Conservation (phyloP, 2,113 vertebrate species). For the Lanius ludovicianus region DNA sequence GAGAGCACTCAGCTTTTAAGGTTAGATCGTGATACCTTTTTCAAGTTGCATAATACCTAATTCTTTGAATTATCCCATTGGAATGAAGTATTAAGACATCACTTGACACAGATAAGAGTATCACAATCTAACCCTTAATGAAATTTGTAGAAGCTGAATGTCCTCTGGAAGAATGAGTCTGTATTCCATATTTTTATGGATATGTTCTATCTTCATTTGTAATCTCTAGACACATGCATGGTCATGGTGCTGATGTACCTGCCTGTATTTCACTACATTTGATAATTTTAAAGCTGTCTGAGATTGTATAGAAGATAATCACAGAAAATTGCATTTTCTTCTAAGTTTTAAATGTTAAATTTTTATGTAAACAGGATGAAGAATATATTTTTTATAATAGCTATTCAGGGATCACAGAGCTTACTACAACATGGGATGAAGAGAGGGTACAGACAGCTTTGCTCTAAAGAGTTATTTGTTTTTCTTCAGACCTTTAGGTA, state of each 20-base stretch:
- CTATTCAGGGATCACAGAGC: not conserved
- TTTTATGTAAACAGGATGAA: not conserved
- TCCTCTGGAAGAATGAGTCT: not conserved
- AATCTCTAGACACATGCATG: not conserved
- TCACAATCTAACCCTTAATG: not conserved
- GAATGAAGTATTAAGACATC: constrained; percentile 21
- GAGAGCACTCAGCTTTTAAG: not conserved
- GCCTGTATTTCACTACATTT: not conserved
- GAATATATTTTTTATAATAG: not conserved
- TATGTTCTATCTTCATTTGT: not conserved
- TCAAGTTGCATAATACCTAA: not conserved
- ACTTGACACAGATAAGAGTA: not conserved
- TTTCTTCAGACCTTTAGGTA: not conserved
- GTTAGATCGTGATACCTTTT: not conserved
- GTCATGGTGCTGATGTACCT: not conserved
- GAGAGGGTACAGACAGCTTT: not conserved
- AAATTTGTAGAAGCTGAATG: not conserved
- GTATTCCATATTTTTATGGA: not conserved
- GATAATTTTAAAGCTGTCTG: not conserved
- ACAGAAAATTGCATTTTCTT: not conserved
- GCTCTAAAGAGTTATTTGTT: not conserved
- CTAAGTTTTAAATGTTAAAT: not conserved
- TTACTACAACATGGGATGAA: not conserved
- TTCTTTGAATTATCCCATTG: constrained; percentile 21
- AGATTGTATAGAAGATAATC: not conserved